Base-by-base conservation (phyloP, 2,888 invertebrate genomes). In the Tachina fera region DNA sequence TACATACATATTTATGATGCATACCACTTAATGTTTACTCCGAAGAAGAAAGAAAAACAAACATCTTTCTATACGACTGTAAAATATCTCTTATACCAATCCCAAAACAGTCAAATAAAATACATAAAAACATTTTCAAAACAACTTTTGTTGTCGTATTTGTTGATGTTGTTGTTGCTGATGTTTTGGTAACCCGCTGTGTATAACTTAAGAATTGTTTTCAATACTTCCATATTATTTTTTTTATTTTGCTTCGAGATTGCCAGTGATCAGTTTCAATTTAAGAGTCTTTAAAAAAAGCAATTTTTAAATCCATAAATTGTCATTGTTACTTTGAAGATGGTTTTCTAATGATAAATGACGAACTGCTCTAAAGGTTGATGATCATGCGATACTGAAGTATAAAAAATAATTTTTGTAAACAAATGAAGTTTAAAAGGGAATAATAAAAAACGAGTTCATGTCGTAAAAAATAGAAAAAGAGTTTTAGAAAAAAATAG, bases 351-450 rank as follows among this genome's bases (percentile, higher is more conserved):
- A 70, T 83, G 78, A 83, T 83, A 83, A 77, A 74, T 70, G 51
- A 72, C 60, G 19, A 31, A 41, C 6, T 10, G 8, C 39, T 58
- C 4, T 58, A 22, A 31, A 49, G 31, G 11, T 9, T 45, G 43
- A 53, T 65, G 53, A 75, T 75, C 53, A 31, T 45, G 43, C 43
- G 6, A 31, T 31, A 31, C 31, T 65, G 43, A 71, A 82, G n/a
- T 43, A 77, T 53, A 8, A 76, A 58, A 58, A 74, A 31, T 31
- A 41, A 56, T 41, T 83, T 65, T 72, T 72, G 71, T 83, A 83
- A 83, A 83, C 83, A 83, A 83, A 77, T 71, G 45, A 60, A 60
- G 53, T 67, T 68, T 39, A 78, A 78, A 83, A 72, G 67, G 47
- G 67, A 83, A 83, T 72, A 39, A 51, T 31, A 31, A 77, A 82